Evolutionary conservation across 2,888 invertebrate species (phyloP).

Genomic region (Protodeltote pygarga): DNA sequence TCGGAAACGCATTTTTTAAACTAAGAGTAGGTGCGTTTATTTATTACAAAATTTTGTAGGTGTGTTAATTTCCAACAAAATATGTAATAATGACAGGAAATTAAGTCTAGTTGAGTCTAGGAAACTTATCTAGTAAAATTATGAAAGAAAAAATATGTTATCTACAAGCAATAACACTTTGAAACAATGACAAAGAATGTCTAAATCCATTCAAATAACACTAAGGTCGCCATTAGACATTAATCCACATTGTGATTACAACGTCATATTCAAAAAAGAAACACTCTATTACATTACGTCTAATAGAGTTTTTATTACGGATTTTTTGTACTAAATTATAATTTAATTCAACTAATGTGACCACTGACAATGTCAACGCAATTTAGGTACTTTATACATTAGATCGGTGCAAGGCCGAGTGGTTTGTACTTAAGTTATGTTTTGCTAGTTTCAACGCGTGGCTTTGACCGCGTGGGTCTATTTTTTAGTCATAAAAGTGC

Average conservation of each 20-base stretch:
- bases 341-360: constrained; percentile 59
- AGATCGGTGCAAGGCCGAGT: background rate
- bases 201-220: background rate
- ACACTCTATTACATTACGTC: constrained; percentile 29
- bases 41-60: no score
- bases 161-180: constrained; percentile 25
- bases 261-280: constrained; percentile 4
- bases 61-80: no score
- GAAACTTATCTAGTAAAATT: no score
- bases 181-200: constrained; percentile 28
- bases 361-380: constrained; percentile 60
- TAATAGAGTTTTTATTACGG: constrained; percentile 48
- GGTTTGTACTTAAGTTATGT: no score
- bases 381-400: constrained; percentile 37
- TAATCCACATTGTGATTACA: constrained; percentile 9
- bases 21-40: no score
- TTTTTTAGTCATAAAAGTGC: no score
- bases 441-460: no score
- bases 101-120: no score
- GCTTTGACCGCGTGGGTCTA: no score
- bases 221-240: constrained; percentile 12
- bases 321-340: constrained; percentile 42
- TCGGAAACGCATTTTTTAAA: no score
- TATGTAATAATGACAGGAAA: no score
- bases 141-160: no score